Conservation (phyloP, 2,888 invertebrate species). For the Cheilosia pagana region DNA sequence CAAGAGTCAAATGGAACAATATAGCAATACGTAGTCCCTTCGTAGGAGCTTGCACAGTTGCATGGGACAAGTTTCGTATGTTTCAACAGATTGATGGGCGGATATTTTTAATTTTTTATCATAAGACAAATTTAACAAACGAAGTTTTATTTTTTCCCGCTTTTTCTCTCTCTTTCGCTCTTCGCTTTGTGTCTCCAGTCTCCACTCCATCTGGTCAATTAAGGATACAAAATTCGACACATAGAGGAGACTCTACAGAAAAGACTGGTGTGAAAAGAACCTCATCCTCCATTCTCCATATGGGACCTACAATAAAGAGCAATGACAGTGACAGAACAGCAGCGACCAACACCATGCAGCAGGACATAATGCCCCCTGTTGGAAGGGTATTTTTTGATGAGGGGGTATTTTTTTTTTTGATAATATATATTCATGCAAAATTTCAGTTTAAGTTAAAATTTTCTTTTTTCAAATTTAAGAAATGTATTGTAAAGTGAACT, state of each 20-base stretch:
- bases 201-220: not conserved
- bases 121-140: too few species aligned
- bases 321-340: constrained; percentile 1
- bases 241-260: constrained; percentile 17
- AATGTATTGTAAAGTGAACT: too few species aligned
- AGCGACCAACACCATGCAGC: not conserved
- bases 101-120: too few species aligned
- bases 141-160: too few species aligned
- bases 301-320: constrained; percentile 5
- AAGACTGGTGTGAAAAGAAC: not conserved
- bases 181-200: too few species aligned
- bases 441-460: too few species aligned
- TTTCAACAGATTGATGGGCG: too few species aligned
- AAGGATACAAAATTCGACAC: not conserved
- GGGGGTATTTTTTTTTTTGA: too few species aligned
- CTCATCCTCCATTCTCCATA: not conserved
- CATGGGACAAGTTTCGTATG: too few species aligned
- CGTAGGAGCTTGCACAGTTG: not conserved
- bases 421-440: too few species aligned
- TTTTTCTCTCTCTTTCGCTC: not conserved
- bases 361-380: not conserved
- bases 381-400: not conserved
- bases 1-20: not conserved
- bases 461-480: too few species aligned
- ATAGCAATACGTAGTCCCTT: constrained; percentile 7